These are phyloP conservation scores for Ectropis crepuscularia DNA, from an alignment of 2,888 invertebrate species.

Conservation along the genomic window DNA sequence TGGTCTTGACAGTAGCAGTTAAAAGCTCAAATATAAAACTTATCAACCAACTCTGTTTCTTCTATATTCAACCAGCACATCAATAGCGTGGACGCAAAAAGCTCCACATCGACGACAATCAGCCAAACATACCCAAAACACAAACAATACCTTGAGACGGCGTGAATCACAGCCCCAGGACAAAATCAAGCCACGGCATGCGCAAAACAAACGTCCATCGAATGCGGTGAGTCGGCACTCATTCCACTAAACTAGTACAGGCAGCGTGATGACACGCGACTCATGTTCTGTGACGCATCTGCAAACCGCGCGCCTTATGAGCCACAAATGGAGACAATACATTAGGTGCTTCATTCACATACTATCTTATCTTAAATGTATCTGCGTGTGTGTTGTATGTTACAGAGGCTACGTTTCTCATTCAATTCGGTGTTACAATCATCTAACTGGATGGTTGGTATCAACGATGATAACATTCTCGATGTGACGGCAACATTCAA, in stretches of 20 bases:
- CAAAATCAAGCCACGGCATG: slow-evolving; percentile 81
- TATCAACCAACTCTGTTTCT: slow-evolving; percentile 75
- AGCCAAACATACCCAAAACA: slow-evolving; percentile 74
- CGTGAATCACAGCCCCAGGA: slow-evolving; percentile 76
- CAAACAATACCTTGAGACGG: slow-evolving; percentile 77
- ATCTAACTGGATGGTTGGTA: slow-evolving; percentile 51
- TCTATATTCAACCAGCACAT: slow-evolving; percentile 68
- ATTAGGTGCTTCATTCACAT: slow-evolving; percentile 63
- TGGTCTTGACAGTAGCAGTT: slow-evolving; percentile 34
- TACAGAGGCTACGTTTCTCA: slow-evolving; percentile 75
- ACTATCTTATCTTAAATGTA: slow-evolving; percentile 53
- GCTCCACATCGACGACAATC: slow-evolving; percentile 80
- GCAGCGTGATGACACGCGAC: slow-evolving; percentile 70
- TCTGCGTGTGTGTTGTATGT: slow-evolving; percentile 66
- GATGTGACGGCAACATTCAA: slow-evolving; percentile 73
- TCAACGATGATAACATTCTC: slow-evolving; percentile 81
- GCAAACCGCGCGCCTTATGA: slow-evolving; percentile 53
- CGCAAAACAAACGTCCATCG: slow-evolving; percentile 82
- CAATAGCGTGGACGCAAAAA: slow-evolving; percentile 71
- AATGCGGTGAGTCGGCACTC: slow-evolving; percentile 85
- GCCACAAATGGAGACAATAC: slow-evolving; percentile 70
- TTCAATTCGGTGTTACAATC: slow-evolving; percentile 57
- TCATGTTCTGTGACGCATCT: slow-evolving; percentile 75
- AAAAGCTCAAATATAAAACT: slow-evolving; percentile 22
- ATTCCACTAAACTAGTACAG: slow-evolving; percentile 78